These are phyloP conservation scores for Pseudobourletiella spinata DNA, from an alignment of 1,140 invertebrate species.

Conservation along the genomic window DNA sequence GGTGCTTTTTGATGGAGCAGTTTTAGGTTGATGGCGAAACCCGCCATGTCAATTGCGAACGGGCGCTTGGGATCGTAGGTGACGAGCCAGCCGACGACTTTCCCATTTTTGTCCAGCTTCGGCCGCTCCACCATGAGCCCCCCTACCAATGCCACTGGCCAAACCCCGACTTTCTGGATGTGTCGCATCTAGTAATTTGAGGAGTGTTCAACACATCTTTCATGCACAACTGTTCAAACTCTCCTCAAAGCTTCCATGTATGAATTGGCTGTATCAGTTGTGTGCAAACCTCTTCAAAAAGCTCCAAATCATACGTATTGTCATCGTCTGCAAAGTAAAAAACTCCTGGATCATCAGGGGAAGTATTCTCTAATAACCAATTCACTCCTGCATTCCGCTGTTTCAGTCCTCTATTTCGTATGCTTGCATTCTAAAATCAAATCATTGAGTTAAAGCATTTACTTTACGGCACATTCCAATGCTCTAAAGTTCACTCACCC, in stretches of 20 bases:
- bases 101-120: constrained; percentile 53
- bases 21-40: constrained; percentile 59
- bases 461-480: too few species aligned
- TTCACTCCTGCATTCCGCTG: constrained; percentile 82
- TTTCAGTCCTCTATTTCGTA: constrained; percentile 77
- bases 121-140: constrained; percentile 72
- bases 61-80: constrained; percentile 45
- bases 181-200: too few species aligned
- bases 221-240: too few species aligned
- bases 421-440: too few species aligned
- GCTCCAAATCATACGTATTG: constrained; percentile 50
- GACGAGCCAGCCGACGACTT: constrained; percentile 65
- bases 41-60: constrained; percentile 58
- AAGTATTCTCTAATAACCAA: constrained; percentile 74
- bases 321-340: constrained; percentile 58
- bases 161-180: constrained; percentile 94
- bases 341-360: constrained; percentile 40
- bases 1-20: constrained; percentile 58
- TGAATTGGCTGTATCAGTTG: too few species aligned
- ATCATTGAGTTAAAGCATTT: too few species aligned
- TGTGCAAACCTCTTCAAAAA: constrained; percentile 53
- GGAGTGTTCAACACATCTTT: too few species aligned
- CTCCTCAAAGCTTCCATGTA: too few species aligned
- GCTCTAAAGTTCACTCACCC: too few species aligned
- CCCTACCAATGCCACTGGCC: constrained; percentile 93